Conservation (phyloP, 2,113 vertebrate species). For the Reinhardtius hippoglossoides region DNA sequence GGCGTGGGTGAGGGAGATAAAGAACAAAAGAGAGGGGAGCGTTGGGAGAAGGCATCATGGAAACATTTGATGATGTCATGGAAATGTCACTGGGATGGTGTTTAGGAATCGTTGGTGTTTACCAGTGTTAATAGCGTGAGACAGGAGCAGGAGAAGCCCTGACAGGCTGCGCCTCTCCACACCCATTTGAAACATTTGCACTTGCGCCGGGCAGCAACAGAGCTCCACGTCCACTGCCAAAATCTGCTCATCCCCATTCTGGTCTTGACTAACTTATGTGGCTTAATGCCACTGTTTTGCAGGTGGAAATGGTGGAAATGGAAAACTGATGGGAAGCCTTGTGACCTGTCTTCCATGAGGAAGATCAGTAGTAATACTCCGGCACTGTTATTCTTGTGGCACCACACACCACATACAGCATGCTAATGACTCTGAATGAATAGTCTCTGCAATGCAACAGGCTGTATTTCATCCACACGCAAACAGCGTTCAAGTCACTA, state of each 20-base stretch:
- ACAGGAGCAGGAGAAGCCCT: constrained; percentile 29
- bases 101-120: constrained; percentile 26
- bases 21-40: not conserved
- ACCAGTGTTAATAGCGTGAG: constrained; percentile 8
- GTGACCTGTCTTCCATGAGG: constrained; percentile 29
- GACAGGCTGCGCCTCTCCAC: constrained; percentile 4
- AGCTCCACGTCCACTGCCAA: constrained; percentile 38
- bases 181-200: constrained; percentile 26
- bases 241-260: constrained; percentile 51
- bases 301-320: constrained; percentile 40
- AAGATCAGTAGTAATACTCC: constrained; percentile 33
- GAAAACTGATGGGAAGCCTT: constrained; percentile 23
- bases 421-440: constrained; percentile 17
- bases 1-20: not conserved
- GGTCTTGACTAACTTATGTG: constrained; percentile 55
- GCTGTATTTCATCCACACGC: constrained; percentile 1
- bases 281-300: constrained; percentile 50
- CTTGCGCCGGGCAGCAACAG: constrained; percentile 24
- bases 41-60: constrained; percentile 9
- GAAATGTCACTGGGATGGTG: constrained; percentile 47
- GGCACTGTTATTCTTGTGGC: constrained; percentile 4
- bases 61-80: constrained; percentile 65
- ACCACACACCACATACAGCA: not conserved
- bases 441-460: constrained; percentile 34
- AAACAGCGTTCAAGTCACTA: too few species aligned